These are phyloP conservation scores for Neuroterus valhalla DNA, from an alignment of 1,140 invertebrate genomes.

Conservation along the genomic window DNA sequence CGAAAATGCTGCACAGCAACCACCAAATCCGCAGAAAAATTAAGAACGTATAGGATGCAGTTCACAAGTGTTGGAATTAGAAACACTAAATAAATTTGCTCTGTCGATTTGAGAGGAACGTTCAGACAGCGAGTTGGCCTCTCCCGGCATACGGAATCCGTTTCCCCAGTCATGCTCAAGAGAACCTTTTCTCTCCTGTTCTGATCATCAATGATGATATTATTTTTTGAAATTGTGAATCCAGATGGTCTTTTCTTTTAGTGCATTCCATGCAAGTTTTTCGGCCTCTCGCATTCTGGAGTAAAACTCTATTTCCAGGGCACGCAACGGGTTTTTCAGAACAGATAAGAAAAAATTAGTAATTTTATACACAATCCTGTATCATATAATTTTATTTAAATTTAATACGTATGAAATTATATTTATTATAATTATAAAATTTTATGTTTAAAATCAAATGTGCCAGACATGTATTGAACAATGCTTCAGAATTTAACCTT, in stretches of 20 bases:
- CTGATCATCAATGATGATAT: neutral
- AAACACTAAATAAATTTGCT: constrained; percentile 73
- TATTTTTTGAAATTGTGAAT: neutral
- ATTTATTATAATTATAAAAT: too few species aligned
- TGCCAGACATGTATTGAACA: too few species aligned
- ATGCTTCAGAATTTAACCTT: too few species aligned
- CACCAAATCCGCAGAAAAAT: constrained; percentile 73
- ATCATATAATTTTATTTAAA: too few species aligned
- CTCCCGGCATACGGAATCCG: constrained; percentile 52
- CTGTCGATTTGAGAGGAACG: constrained; percentile 73
- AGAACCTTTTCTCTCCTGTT: neutral
- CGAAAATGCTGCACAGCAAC: constrained; percentile 73
- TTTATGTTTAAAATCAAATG: too few species aligned
- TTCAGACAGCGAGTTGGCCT: constrained; percentile 59
- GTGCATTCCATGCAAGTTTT: neutral
- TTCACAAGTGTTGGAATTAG: constrained; percentile 70
- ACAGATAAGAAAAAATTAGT: too few species aligned
- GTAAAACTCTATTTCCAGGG: neutral
- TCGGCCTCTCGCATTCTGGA: neutral
- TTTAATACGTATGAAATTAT: too few species aligned
- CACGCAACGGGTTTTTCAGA: neutral
- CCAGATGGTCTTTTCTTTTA: neutral
- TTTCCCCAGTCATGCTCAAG: constrained; percentile 50
- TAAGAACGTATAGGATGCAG: constrained; percentile 70
- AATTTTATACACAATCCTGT: too few species aligned